Base-by-base conservation (phyloP, 2,888 invertebrate species). In the Nasonia oneida region DNA sequence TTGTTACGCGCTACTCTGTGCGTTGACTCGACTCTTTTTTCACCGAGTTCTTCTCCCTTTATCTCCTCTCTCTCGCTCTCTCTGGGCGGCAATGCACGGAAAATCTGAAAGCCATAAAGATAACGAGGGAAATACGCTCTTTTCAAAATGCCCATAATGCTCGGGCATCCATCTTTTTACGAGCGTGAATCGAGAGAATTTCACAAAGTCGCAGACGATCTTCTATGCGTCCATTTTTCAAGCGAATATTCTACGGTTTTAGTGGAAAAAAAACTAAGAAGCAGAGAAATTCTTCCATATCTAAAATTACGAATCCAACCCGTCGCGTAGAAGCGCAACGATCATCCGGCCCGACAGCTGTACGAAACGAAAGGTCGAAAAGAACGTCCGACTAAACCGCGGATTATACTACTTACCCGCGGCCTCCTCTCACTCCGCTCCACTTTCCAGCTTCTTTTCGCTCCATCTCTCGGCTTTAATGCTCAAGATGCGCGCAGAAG, bases 351-450 rank as follows among this genome's bases (percentile, higher is more conserved):
- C 33, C 5, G 33, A 67, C 29, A 15, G 15, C 67, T 33, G 29
- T 12, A 37, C 2, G 23, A 23, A 67, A 33, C 67, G 67, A 33
- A 67, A 67, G 12, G 33, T 67, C n/a, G 57, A 67, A 29, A 67
- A 15, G n/a, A 29, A 33, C 53, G 77, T 3, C 39, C 4, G 61
- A 61, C 57, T 39, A 61, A 77, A 61, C 61, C 77, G 14, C n/a
- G 61, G 61, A 67, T 67, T 33, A 67, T 67, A 67, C 77, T n/a
- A 39, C 50, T 23, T 77, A 64, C 77, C 73, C 64, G 83, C 75
- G 23, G 12, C 64, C 42, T 71, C 80, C 81, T 86, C 67, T 81
- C 79, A 77, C 78, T 39, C 39, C 82, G 83, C 85, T 86, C 86
- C 85, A 85, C 86, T 87, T 84, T 81, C 79, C 74, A 64, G 73